Evolutionary conservation across 2,888 invertebrate genomes (phyloP).

Genomic region (Zaprionus bogoriensis): DNA sequence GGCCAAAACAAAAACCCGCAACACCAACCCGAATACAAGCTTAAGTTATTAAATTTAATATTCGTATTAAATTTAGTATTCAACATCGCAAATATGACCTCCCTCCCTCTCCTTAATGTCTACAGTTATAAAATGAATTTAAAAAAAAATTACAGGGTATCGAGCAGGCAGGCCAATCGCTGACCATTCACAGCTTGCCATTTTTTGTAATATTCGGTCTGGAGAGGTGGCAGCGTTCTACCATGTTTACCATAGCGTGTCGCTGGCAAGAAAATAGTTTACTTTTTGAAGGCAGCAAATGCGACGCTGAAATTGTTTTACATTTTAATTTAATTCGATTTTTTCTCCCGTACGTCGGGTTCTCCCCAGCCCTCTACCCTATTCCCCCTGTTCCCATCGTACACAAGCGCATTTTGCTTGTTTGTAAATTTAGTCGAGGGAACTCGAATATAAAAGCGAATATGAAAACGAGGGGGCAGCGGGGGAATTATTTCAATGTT

Average conservation of each 20-base stretch:
- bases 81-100: too few relatives aligned
- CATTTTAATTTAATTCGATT: constrained; percentile 57
- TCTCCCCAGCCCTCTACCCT: background rate
- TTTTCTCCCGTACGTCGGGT: background rate
- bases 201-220: background rate
- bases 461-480: background rate
- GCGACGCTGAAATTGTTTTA: constrained; percentile 38
- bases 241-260: background rate
- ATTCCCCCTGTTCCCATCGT: background rate
- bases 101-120: background rate
- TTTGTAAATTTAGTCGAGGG: constrained; percentile 27
- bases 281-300: constrained; percentile 27
- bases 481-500: constrained; percentile 28
- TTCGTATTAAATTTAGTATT: constrained; percentile 30
- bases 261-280: constrained; percentile 37
- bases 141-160: constrained; percentile 1
- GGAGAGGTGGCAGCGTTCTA: background rate
- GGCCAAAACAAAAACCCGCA: background rate
- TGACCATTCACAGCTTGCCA: background rate
- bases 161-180: background rate
- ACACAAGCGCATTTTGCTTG: constrained; percentile 16
- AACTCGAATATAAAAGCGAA: background rate
- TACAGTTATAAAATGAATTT: background rate
- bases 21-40: constrained; percentile 1
- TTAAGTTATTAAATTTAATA: constrained; percentile 29